Evolutionary conservation across 2,888 invertebrate genomes (phyloP).

Genomic region (Trichogramma evanescens): DNA sequence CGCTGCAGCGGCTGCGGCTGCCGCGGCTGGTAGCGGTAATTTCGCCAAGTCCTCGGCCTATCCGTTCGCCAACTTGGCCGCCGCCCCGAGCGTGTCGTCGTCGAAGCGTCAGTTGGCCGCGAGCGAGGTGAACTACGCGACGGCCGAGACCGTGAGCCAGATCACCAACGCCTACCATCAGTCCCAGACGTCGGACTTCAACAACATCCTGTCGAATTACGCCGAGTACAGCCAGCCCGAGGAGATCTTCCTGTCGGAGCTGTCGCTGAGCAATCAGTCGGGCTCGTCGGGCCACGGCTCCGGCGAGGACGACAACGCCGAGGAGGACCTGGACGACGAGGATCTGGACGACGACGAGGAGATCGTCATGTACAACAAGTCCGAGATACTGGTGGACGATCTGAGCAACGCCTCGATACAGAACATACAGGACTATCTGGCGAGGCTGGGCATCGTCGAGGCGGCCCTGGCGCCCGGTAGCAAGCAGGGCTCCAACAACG

Average conservation of each 20-base stretch:
- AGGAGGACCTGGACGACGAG: slow-evolving; percentile 48
- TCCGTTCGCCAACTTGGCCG: too few species aligned
- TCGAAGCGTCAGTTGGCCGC: too few species aligned
- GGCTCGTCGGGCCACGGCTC: slow-evolving; percentile 95
- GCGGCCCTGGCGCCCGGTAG: slow-evolving; percentile 47
- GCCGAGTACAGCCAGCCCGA: slow-evolving; percentile 24
- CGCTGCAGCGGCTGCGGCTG: too few species aligned
- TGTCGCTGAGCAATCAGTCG: slow-evolving; percentile 90
- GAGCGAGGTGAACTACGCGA: too few species aligned
- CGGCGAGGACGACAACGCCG: slow-evolving; percentile 77
- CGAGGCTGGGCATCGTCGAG: slow-evolving; percentile 88
- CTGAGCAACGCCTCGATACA: slow-evolving; percentile 85
- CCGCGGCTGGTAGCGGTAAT: too few species aligned
- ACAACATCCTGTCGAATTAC: slow-evolving; percentile 14
- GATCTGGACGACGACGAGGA: slow-evolving; percentile 94
- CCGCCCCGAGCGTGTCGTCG: too few species aligned
- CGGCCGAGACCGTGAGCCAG: too few species aligned
- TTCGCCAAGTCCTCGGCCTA: too few species aligned
- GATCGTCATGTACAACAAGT: slow-evolving; percentile 94
- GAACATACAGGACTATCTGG: slow-evolving; percentile 92
- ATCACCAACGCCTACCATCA: too few species aligned
- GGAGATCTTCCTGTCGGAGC: slow-evolving; percentile 55
- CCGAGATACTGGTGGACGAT: slow-evolving; percentile 70
- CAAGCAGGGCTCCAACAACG: slow-evolving; percentile 24
- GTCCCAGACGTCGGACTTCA: too few species aligned